phyloP scores from a whole-genome alignment of 2,888 invertebrate genomes.

The Augiades crinisus region DNA sequence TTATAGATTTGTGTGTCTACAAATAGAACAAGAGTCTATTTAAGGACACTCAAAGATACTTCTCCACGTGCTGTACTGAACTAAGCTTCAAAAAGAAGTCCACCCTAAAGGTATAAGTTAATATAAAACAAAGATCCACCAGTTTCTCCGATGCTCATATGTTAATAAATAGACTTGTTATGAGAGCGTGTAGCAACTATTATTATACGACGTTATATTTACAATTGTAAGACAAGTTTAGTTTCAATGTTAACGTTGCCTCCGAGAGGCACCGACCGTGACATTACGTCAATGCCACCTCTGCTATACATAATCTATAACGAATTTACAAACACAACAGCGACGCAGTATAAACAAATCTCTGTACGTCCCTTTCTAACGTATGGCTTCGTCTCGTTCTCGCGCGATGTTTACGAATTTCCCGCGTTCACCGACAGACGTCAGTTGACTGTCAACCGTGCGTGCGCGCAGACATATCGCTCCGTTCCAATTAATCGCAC shows the following conservation, averaged over 20 bases:
- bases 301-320: slow-evolving; percentile 38
- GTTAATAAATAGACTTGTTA: no score
- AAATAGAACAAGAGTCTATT: no score
- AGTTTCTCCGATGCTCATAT: no score
- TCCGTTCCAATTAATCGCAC: slow-evolving; percentile 34
- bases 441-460: slow-evolving; percentile 49
- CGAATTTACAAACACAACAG: slow-evolving; percentile 40
- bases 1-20: no score
- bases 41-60: no score
- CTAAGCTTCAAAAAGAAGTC: no score
- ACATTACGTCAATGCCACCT: slow-evolving; percentile 16
- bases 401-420: slow-evolving; percentile 63
- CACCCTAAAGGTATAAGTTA: no score
- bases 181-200: no score
- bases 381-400: slow-evolving; percentile 43
- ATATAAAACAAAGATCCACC: no score
- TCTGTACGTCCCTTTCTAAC: slow-evolving; percentile 43
- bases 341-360: slow-evolving; percentile 45
- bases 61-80: no score
- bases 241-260: no score
- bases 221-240: not conserved
- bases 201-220: no score
- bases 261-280: slow-evolving; percentile 14
- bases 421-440: slow-evolving; percentile 38
- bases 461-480: slow-evolving; percentile 49